These are phyloP conservation scores for Uropsilus gracilis DNA, from an alignment of 2,113 vertebrate species.

Conservation along the genomic window DNA sequence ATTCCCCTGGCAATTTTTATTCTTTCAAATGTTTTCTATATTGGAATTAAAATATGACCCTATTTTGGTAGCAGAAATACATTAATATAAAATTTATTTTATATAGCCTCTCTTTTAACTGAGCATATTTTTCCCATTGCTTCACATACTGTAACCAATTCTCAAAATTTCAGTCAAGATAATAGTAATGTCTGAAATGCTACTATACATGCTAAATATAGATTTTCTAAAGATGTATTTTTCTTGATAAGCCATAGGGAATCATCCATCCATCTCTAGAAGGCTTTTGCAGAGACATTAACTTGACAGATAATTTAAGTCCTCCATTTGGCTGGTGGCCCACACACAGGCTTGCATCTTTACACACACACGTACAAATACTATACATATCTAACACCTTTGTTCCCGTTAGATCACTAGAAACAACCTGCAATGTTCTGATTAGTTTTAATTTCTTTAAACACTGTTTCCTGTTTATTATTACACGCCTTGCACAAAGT, in stretches of 20 bases:
- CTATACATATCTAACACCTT: neutral
- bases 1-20: conserved; percentile 8
- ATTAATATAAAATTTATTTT: conserved; percentile 6
- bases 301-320: conserved; percentile 56
- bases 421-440: neutral
- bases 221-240: neutral
- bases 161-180: conserved; percentile 30
- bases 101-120: neutral
- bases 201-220: neutral
- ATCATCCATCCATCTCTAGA: conserved; percentile 1
- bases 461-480: neutral
- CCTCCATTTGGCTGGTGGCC: conserved; percentile 30
- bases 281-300: conserved; percentile 41
- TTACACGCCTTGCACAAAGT: neutral
- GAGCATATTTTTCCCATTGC: neutral
- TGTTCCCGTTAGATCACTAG: neutral
- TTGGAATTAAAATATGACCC: conserved; percentile 40
- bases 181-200: neutral
- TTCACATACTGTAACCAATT: neutral
- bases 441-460: neutral
- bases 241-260: neutral
- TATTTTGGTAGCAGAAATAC: neutral
- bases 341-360: rapidly evolving
- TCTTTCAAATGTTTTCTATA: conserved; percentile 7
- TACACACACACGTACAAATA: neutral